Evolutionary conservation across 2,797 vertebrate species (phyloP).

Genomic region (Myripristis jacobus): DNA sequence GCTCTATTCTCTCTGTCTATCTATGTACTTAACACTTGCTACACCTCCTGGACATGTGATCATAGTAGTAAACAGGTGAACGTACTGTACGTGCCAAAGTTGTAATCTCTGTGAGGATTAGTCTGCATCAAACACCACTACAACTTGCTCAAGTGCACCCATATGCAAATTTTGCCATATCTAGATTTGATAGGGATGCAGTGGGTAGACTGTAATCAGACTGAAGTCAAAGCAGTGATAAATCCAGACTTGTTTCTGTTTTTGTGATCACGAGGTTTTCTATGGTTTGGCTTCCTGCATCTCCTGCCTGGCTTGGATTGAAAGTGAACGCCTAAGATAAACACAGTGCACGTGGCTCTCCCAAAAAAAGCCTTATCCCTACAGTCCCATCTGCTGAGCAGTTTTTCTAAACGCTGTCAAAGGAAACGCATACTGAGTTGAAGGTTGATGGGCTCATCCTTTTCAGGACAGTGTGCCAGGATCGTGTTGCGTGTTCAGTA

Average conservation of each 20-base stretch:
- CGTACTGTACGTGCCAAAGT: constrained; percentile 5
- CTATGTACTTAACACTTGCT: not conserved
- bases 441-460: constrained; percentile 31
- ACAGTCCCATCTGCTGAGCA: constrained; percentile 52
- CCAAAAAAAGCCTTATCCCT: constrained; percentile 32
- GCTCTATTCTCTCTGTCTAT: not conserved
- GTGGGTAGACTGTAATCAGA: not conserved
- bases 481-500: not conserved
- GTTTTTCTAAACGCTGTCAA: constrained; percentile 64
- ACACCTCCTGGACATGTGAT: constrained; percentile 23
- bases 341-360: constrained; percentile 38
- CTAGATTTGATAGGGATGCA: not conserved
- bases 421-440: constrained; percentile 42
- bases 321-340: constrained; percentile 27
- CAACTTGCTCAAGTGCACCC: constrained; percentile 7
- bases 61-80: constrained; percentile 20
- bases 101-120: constrained; percentile 5
- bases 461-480: not conserved
- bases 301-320: constrained; percentile 26
- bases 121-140: constrained; percentile 13
- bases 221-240: constrained; percentile 8
- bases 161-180: constrained; percentile 1
- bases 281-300: constrained; percentile 12
- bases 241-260: constrained; percentile 42
- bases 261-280: constrained; percentile 24